These are phyloP conservation scores for Anoplopoma fimbria DNA, from an alignment of 2,113 vertebrate species.

Conservation along the genomic window DNA sequence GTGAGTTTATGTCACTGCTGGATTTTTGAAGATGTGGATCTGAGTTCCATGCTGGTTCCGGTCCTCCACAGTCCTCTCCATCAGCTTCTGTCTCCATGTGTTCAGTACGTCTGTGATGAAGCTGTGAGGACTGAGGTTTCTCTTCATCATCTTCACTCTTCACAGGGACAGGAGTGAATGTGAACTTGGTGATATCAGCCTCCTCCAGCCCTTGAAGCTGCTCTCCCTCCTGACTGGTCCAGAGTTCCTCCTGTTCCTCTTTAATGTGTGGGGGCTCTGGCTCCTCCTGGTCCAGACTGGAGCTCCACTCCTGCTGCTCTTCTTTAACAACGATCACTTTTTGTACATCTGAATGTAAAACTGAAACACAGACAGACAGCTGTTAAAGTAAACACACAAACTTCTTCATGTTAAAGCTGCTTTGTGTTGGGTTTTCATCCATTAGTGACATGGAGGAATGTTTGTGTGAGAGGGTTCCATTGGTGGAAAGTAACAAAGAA, in stretches of 20 bases:
- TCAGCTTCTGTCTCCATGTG: too few species aligned
- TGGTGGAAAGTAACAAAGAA: neutral
- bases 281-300: slow-evolving; percentile 1
- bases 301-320: neutral
- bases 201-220: too few species aligned
- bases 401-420: neutral
- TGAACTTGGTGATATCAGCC: too few species aligned
- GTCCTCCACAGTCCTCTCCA: too few species aligned
- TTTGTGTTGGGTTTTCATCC: too few species aligned
- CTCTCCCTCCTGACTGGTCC: too few species aligned
- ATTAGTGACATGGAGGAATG: neutral
- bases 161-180: too few species aligned
- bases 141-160: too few species aligned
- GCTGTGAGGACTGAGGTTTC: too few species aligned
- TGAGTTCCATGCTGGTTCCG: too few species aligned
- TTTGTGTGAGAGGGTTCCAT: too few species aligned
- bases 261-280: neutral
- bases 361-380: neutral
- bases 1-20: neutral
- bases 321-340: neutral
- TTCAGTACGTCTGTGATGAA: too few species aligned
- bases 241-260: neutral
- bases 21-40: neutral
- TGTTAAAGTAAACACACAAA: neutral
- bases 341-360: neutral